phyloP scores from a whole-genome alignment of 2,888 invertebrate species.

The Phorcus lineatus region DNA sequence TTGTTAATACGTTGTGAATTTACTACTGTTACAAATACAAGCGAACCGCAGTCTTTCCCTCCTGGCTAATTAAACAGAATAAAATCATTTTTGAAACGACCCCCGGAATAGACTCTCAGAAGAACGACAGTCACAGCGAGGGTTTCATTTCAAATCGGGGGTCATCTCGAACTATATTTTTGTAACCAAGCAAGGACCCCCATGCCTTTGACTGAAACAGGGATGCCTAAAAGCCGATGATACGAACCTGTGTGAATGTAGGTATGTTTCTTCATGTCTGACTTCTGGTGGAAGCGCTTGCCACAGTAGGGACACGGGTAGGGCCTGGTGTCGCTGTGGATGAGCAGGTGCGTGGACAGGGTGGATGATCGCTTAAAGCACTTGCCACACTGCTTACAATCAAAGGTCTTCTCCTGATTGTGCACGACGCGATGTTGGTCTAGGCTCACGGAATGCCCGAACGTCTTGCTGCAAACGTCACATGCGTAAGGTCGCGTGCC shows the following conservation, averaged over 20 bases:
- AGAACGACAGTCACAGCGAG: no score
- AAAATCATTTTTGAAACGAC: no score
- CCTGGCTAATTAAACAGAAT: no score
- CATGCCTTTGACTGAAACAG: no score
- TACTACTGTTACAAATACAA: no score
- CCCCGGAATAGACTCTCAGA: no score
- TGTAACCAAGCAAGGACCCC: no score
- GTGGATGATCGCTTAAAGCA: conserved; percentile 96
- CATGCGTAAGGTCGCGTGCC: conserved; percentile 97
- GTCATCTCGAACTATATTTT: no score
- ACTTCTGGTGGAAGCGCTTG: conserved; percentile 97
- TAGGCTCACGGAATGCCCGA: conserved; percentile 93
- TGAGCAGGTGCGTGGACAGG: conserved; percentile 94
- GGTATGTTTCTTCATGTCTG: conserved; percentile 99
- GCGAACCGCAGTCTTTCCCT: no score
- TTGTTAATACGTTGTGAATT: no score
- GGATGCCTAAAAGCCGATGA: no score
- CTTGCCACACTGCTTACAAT: conserved; percentile 98
- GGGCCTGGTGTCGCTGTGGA: conserved; percentile 96
- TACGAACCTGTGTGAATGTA: conserved; percentile 91
- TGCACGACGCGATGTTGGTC: conserved; percentile 91
- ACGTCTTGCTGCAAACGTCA: conserved; percentile 97
- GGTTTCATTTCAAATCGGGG: no score
- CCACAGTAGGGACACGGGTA: conserved; percentile 98
- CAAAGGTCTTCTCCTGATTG: conserved; percentile 69